Conservation (phyloP, 2,113 vertebrate genomes). For the Megaceryle maxima region DNA sequence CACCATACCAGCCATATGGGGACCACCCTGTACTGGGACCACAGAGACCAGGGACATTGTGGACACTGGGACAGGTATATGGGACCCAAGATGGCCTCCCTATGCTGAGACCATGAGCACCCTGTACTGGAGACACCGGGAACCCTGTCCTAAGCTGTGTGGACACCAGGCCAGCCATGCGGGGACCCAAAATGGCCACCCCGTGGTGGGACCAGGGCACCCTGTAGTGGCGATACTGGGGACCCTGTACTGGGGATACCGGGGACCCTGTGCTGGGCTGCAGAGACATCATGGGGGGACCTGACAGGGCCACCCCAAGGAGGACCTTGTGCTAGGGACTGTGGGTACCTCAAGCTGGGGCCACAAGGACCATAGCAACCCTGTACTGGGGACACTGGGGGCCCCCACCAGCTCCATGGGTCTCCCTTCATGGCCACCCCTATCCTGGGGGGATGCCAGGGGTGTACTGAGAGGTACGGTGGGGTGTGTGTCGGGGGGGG, state of each 20-base stretch:
- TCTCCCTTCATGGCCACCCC: accelerated
- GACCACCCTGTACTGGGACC: too few relatives aligned
- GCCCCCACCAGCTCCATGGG: accelerated
- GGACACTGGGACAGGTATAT: not conserved
- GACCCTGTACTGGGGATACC: accelerated
- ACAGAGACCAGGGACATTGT: too few relatives aligned
- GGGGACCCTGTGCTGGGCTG: not conserved
- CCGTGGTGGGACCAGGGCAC: too few relatives aligned
- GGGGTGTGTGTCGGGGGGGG: not conserved
- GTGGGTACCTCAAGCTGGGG: accelerated
- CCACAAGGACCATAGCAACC: too few relatives aligned
- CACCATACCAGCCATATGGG: not conserved
- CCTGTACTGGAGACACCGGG: not conserved
- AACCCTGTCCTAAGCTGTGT: too few relatives aligned
- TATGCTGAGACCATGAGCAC: too few relatives aligned
- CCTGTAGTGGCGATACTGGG: not conserved
- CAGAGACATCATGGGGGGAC: not conserved
- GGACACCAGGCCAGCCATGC: too few relatives aligned
- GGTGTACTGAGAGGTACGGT: too few relatives aligned
- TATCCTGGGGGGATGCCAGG: too few relatives aligned
- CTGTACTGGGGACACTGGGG: accelerated
- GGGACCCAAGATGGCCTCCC: too few relatives aligned
- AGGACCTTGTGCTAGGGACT: not conserved
- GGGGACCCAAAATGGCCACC: not conserved
- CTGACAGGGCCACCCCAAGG: accelerated